phyloP scores from a whole-genome alignment of 1,140 invertebrate species.

The Drosophila watanabei region DNA sequence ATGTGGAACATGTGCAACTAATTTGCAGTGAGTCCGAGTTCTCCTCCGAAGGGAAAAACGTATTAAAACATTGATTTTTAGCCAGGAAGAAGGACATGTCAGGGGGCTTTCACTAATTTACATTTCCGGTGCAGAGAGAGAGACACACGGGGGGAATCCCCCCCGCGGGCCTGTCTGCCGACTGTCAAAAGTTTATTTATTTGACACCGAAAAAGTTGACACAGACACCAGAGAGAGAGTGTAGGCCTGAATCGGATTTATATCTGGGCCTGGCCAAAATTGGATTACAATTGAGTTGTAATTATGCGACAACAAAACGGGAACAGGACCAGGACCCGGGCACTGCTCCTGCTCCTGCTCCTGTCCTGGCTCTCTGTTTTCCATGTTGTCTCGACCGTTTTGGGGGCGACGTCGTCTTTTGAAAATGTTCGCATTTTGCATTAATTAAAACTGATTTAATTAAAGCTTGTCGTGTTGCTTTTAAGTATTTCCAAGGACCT shows the following conservation, averaged over 20 bases:
- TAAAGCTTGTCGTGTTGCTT: slow-evolving; percentile 75
- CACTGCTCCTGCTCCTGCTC: not conserved
- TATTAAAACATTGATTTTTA: slow-evolving; percentile 38
- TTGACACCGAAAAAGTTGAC: slow-evolving; percentile 80
- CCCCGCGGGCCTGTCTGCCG: slow-evolving; percentile 65
- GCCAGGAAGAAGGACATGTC: not conserved
- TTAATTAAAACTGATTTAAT: slow-evolving; percentile 84
- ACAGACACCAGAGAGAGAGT: slow-evolving; percentile 64
- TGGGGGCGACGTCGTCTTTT: slow-evolving; percentile 63
- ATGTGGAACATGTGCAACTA: slow-evolving; percentile 80
- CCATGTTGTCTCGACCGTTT: slow-evolving; percentile 48
- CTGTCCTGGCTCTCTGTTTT: slow-evolving; percentile 44
- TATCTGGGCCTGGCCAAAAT: slow-evolving; percentile 69
- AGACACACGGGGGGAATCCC: slow-evolving; percentile 9
- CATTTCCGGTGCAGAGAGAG: slow-evolving; percentile 53
- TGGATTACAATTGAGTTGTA: slow-evolving; percentile 84
- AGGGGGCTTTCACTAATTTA: slow-evolving; percentile 27
- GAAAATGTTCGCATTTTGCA: slow-evolving; percentile 81
- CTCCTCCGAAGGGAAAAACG: not conserved
- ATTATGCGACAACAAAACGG: slow-evolving; percentile 81
- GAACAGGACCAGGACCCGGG: not conserved
- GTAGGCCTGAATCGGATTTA: slow-evolving; percentile 72
- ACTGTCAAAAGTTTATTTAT: slow-evolving; percentile 83
- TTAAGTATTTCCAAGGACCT: slow-evolving; percentile 53
- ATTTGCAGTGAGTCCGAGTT: slow-evolving; percentile 57